Evolutionary conservation across 2,888 invertebrate species (phyloP), one percentile per base, ranked within the genome.

Genomic region (Agonopterix arenella): DNA sequence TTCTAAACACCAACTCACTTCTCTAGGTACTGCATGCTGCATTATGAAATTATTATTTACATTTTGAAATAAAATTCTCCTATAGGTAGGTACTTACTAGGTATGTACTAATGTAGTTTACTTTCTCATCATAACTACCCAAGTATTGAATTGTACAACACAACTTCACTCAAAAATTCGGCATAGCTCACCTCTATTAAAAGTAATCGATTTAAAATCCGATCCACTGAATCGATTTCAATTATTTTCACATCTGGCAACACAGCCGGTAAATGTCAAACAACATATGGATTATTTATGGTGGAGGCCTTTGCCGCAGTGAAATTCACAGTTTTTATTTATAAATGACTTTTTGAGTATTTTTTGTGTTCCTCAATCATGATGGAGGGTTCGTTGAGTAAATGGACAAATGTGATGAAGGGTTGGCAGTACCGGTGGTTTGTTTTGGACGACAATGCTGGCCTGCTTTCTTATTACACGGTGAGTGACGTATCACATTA

Each of bases 401-500:
- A 98, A 91, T 98, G 97, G 97, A 98, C 98, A 62, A 98, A 98
- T 91, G 96, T 98, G 73, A 96, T 98, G 93, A 97, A 96, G 82
- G 99, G 99, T 62, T 99, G 99, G 98, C 99, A 99, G 85, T 98
- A 98, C 90, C 93, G 99, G 63, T 99, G 98, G 97, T 99, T 99
- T 90, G 98, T 99, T 68, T 89, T 99, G 68, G 98, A 99, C 89
- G 98, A 98, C 84, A 97, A 96, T 85, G 96, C 97, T 64, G 98
- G 98, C 48, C 91, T 98, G 55, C 91, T 99, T 53, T 97, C 98
- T 7, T 99, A 99, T 86, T 99, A 98, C 79, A 99, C 99, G 82
- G 98, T 98, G 90, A 92, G 96, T 92, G 86, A 84, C 86, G 77
- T 84, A 75, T 69, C 53, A 49, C 40, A 45, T 44, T 55, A 54